Evolutionary conservation across 2,888 invertebrate genomes (phyloP).

Genomic region (Philereme vetulata): DNA sequence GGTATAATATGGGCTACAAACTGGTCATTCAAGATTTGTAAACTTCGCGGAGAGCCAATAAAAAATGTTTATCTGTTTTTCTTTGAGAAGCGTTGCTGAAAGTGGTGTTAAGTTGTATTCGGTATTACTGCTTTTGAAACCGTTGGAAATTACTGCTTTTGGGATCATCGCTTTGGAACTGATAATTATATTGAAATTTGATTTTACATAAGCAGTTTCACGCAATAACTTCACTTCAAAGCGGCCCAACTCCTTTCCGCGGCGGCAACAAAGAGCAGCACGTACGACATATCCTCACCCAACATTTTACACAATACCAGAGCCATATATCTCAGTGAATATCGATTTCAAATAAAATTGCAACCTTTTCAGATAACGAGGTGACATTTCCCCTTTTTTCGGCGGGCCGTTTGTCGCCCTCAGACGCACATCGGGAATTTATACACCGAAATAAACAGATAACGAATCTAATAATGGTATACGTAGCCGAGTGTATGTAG

Average conservation of each 20-base stretch:
- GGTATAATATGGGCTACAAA: no score
- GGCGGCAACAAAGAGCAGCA: conserved; percentile 42
- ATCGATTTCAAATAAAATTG: conserved; percentile 84
- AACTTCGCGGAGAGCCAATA: no score
- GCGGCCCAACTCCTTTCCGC: conserved; percentile 6
- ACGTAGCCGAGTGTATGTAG: conserved; percentile 34
- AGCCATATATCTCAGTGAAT: conserved; percentile 73
- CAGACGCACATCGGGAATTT: conserved; percentile 74
- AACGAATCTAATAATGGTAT: conserved; percentile 79
- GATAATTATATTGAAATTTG: no score
- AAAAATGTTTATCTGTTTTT: no score
- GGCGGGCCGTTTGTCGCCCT: conserved; percentile 67
- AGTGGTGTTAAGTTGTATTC: no score
- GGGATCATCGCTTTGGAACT: no score
- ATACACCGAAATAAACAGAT: conserved; percentile 82
- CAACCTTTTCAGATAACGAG: conserved; percentile 84
- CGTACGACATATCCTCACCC: conserved; percentile 44
- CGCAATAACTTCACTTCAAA: neutral
- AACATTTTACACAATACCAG: conserved; percentile 48
- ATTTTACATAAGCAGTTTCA: neutral
- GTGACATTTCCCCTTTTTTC: conserved; percentile 79
- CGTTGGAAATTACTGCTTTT: no score
- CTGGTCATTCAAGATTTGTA: no score
- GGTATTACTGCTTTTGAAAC: no score
- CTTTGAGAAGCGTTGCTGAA: no score